Evolutionary conservation across 2,797 vertebrate genomes (phyloP).

Genomic region (Sebastolobus alascanus): DNA sequence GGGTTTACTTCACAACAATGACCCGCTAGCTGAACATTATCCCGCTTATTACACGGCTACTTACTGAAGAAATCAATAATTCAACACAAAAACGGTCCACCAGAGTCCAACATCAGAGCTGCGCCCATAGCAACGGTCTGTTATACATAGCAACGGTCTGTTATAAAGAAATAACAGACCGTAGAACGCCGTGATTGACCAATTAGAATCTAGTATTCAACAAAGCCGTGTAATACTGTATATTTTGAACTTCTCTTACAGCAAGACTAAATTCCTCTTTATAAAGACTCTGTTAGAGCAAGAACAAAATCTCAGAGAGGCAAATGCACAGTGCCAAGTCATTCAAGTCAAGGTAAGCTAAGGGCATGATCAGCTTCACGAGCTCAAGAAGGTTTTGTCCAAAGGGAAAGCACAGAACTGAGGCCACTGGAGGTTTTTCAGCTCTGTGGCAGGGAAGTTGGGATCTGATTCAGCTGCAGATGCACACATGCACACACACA

Average conservation of each 20-base stretch:
- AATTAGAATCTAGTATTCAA: too few species aligned
- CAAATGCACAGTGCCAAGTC: not conserved
- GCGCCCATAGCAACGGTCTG: too few species aligned
- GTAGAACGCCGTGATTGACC: too few species aligned
- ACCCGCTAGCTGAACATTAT: too few species aligned
- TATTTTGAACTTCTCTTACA: slow-evolving; percentile 1
- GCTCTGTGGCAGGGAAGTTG: slow-evolving; percentile 24
- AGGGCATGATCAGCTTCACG: not conserved
- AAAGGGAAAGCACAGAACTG: slow-evolving; percentile 24
- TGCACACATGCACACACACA: not conserved
- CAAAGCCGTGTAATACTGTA: not conserved
- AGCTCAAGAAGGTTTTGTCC: slow-evolving; percentile 17
- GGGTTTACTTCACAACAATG: too few species aligned
- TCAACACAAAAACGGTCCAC: too few species aligned
- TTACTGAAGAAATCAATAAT: too few species aligned
- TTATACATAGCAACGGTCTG: too few species aligned
- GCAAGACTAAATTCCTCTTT: not conserved
- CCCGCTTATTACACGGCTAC: too few species aligned
- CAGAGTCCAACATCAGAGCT: too few species aligned
- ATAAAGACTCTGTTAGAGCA: not conserved
- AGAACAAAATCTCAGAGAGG: not conserved
- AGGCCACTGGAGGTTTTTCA: slow-evolving; percentile 35
- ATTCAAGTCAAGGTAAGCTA: slow-evolving; percentile 1
- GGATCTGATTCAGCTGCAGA: slow-evolving; percentile 45
- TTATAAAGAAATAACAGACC: too few species aligned